Base-by-base conservation (phyloP, 2,797 vertebrate genomes). In the Corythornis leucogaster region DNA sequence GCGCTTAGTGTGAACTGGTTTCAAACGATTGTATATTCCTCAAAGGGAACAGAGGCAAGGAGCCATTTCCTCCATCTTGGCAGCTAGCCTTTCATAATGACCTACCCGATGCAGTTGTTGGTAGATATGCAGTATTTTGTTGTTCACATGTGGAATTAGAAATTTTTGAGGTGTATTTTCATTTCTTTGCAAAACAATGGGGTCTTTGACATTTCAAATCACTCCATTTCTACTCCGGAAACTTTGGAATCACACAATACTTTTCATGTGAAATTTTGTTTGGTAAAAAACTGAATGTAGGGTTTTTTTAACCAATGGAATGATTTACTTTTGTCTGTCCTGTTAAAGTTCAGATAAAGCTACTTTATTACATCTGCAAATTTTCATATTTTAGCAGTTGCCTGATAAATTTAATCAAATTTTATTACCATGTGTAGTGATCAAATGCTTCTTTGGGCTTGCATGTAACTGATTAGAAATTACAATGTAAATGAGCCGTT, bases 81-180 rank as follows among this genome's bases (percentile, higher is more conserved):
- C 99, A 99, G 99, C 99, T 99, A 99, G 97, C 98, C 97, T 97
- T 97, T 98, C 98, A 96, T 96, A 97, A 98, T 80, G 93, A 98
- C 98, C 98, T 97, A 96, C 97, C 98, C 97, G 95, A 97, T 97
- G 97, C 98, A 97, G 97, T 98, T 92, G 97, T 98, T 97, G 98
- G 98, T 98, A 98, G 98, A 98, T 97, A 98, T 98, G 98, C 98
- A 98, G 98, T 99, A 98, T 99, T 99, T 98, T 97, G 98, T 98
- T 98, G 98, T 98, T 98, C 98, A 98, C 96, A 97, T 82, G 97
- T 98, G 98, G 98, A 98, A 98, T 98, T 98, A 98, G 98, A 97
- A 95, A 98, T 94, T 97, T 98, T 97, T 97, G 98, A 97, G 97
- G 97, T 98, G 98, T 98, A 97, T 97, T 98, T 98, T 98, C 94